Conservation (phyloP, 1,140 invertebrate species). For the Bombus consobrinus region DNA sequence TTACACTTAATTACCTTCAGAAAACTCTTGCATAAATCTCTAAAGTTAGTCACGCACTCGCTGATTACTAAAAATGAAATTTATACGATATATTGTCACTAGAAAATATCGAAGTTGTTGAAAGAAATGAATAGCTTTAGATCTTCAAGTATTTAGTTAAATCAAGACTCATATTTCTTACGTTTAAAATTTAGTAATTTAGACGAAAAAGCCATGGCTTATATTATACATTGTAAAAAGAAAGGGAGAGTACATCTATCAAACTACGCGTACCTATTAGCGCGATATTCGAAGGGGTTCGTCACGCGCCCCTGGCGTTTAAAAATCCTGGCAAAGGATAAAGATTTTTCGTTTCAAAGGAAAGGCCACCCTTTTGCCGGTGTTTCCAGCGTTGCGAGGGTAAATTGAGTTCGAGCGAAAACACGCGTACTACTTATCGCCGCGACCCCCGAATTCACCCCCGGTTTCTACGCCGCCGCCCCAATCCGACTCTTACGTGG, state of each 20-base stretch:
- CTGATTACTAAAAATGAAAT: too few relatives aligned
- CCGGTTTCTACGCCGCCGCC: conserved; percentile 24
- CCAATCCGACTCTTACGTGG: conserved; percentile 49
- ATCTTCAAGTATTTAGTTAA: background rate
- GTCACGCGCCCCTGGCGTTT: background rate
- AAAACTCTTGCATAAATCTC: background rate
- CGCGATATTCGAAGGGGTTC: background rate
- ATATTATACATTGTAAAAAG: background rate
- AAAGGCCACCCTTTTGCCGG: conserved; percentile 39
- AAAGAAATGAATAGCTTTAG: too few relatives aligned
- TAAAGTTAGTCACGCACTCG: background rate
- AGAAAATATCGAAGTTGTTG: too few relatives aligned
- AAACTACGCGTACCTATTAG: background rate
- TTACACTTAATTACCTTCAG: background rate
- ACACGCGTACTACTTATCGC: conserved; percentile 47
- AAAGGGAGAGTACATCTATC: background rate
- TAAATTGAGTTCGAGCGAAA: conserved; percentile 48
- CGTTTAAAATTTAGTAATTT: too few relatives aligned
- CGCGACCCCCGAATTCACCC: conserved; percentile 25
- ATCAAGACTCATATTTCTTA: background rate
- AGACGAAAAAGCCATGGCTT: background rate
- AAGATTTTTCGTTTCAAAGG: conserved; percentile 49
- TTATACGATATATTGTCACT: too few relatives aligned
- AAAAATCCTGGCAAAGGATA: conserved; percentile 10
- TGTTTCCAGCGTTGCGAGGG: conserved; percentile 41